These are phyloP conservation scores for Desoria tigrina DNA, from an alignment of 2,888 invertebrate species.

Conservation along the genomic window DNA sequence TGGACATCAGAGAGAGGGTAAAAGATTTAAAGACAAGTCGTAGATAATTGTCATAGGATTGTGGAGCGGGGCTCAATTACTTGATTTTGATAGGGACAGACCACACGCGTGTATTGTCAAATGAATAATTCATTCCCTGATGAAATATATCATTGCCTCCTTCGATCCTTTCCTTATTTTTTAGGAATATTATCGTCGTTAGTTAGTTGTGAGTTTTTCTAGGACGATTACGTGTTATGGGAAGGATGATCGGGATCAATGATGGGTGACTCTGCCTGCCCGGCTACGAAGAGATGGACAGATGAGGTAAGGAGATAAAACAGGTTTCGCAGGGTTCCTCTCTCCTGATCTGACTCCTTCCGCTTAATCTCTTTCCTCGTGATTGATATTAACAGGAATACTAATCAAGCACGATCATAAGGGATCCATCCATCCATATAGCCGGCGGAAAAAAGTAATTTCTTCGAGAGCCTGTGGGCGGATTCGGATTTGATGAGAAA, in stretches of 20 bases:
- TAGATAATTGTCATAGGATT: conserved; percentile 10
- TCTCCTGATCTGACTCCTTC: conserved; percentile 11
- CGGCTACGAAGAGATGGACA: conserved; percentile 9
- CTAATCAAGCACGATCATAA: conserved; percentile 15
- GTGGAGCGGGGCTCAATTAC: conserved; percentile 14
- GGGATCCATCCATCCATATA: conserved; percentile 7
- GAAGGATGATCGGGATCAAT: conserved; percentile 19
- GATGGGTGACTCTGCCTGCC: conserved; percentile 19
- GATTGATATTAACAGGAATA: conserved; percentile 12
- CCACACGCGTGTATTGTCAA: conserved; percentile 54
- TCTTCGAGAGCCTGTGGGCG: conserved; percentile 37
- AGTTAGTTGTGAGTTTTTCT: not conserved
- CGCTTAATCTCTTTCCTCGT: conserved; percentile 9
- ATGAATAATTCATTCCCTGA: conserved; percentile 52
- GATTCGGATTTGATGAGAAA: conserved; percentile 42
- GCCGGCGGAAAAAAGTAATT: conserved; percentile 10
- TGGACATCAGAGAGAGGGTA: not conserved
- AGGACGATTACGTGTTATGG: conserved; percentile 1
- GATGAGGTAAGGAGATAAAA: conserved; percentile 15
- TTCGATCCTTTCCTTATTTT: no score
- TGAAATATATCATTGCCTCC: conserved; percentile 16
- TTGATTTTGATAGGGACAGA: conserved; percentile 48
- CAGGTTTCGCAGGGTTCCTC: conserved; percentile 19
- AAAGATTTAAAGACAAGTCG: conserved; percentile 10
- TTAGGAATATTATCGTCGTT: not conserved